Base-by-base conservation (phyloP, 2,113 vertebrate genomes). In the Ailuropoda melanoleuca region DNA sequence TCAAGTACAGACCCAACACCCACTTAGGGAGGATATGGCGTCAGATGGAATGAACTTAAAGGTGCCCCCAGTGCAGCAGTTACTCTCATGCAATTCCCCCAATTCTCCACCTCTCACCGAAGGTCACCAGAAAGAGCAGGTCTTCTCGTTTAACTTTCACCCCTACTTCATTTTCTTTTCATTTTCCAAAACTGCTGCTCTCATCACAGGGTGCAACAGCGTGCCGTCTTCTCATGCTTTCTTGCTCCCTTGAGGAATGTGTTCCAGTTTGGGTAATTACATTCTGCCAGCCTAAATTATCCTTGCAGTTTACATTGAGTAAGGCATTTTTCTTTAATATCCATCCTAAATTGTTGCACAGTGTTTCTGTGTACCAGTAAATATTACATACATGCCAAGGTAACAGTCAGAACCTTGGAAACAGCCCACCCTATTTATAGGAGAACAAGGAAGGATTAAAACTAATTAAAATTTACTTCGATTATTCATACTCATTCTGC, bases 271-370 rank as follows among this genome's bases (percentile, higher is more conserved):
- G 96, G 97, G 83, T 93, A 98, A 98, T 91, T 98, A 85, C 95
- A 82, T 93, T 98, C 97, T 90, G 83, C 83, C 93, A 98, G 86
- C 56, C 91, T 95, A 46, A 96, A 97, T 97, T 90, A 97, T 81
- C 87, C 96, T 93, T 80, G 53, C 77, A 87, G 90, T 96, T 95
- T 97, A 96, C 97, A 84, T 66, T 43, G 97, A 96, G 90, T 74
- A 80, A 97, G 85, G 94, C 90, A 96, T 95, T 97, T 94, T 96
- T 97, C 95, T 97, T 96, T 98, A 98, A 98, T 97, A 97, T 93
- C 96, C 87, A 92, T 86, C 93, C 95, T 97, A 98, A 98, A 97
- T 98, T 96, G 97, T 97, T 96, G 70, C 96, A 64, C 58, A 96
- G 94, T 88, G 95, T 97, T 95, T 96, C 92, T 77, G 70, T 88